These are phyloP conservation scores for Gymnothorax javanicus DNA, from an alignment of 2,797 vertebrate genomes.

Conservation along the genomic window DNA sequence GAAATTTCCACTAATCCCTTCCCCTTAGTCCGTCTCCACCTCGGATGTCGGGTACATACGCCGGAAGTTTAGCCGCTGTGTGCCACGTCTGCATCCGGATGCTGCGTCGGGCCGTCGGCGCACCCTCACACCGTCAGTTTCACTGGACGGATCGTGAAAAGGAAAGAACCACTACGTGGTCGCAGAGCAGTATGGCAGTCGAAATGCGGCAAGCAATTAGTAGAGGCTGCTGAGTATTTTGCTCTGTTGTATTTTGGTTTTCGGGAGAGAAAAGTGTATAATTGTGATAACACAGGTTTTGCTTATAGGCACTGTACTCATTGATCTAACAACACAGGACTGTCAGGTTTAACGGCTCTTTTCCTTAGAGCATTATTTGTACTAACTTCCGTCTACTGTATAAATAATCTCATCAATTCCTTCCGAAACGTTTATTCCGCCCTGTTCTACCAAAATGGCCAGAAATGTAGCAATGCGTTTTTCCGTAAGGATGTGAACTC, in stretches of 20 bases:
- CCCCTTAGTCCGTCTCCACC: background rate
- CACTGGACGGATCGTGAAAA: background rate
- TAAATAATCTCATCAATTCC: no score
- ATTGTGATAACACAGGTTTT: background rate
- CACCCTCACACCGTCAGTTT: background rate
- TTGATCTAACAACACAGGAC: background rate
- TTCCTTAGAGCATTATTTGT: background rate
- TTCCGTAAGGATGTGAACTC: no score
- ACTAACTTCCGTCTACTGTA: no score
- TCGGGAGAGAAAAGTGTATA: background rate
- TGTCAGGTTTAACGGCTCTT: background rate
- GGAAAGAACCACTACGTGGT: background rate
- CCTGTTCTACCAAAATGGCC: no score
- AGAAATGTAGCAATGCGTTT: no score
- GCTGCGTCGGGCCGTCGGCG: constrained; percentile 21
- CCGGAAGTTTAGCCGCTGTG: constrained; percentile 74
- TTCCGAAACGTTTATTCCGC: no score
- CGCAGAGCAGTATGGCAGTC: background rate
- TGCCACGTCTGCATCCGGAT: constrained; percentile 82
- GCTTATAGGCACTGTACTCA: background rate
- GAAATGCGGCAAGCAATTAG: background rate
- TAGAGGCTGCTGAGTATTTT: background rate
- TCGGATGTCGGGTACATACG: constrained; percentile 59
- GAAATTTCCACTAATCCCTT: constrained; percentile 30
- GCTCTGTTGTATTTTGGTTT: background rate